A percentile compares a stretch with the other conserved stretches of the same genome.
Evolutionary conservation across 2,113 vertebrate genomes (phyloP).

Genomic region (Phycodurus eques): DNA sequence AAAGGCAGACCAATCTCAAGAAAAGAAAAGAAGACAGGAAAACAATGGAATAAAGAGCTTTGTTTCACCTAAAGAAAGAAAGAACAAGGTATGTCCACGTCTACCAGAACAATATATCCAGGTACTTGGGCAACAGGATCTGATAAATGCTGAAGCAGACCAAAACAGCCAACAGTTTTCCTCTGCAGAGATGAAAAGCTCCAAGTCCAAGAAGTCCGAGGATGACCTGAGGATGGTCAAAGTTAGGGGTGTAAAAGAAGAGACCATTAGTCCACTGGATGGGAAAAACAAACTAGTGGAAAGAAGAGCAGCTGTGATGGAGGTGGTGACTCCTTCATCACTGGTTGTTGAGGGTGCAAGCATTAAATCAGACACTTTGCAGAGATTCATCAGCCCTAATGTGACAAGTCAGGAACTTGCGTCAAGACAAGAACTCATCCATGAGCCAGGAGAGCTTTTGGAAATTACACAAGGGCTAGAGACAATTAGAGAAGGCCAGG

Average conservation of each 20-base stretch:
- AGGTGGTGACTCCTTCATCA: not conserved
- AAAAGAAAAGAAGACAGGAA: not conserved
- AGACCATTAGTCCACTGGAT: not conserved
- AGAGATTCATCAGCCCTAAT: not conserved
- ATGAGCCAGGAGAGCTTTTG: not conserved
- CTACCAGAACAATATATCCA: not conserved
- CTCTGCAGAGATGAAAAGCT: not conserved
- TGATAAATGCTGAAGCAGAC: not conserved
- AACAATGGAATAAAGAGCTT: not conserved
- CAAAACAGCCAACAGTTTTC: not conserved
- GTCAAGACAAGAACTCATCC: not conserved
- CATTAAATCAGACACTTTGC: not conserved
- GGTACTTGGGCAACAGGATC: not conserved
- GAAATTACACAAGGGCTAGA: not conserved
- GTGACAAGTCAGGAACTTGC: not conserved
- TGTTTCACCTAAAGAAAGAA: not conserved
- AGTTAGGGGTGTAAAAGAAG: conserved; percentile 6
- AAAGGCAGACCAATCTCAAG: not conserved
- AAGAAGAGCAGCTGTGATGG: not conserved
- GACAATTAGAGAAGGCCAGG: not conserved
- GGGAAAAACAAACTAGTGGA: conserved; percentile 1
- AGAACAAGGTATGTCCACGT: not conserved
- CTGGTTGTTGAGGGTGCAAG: not conserved
- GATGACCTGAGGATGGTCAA: not conserved
- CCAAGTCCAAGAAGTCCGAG: not conserved